Conservation (phyloP, 2,888 invertebrate genomes). For the Lepidochitona cinerea region DNA sequence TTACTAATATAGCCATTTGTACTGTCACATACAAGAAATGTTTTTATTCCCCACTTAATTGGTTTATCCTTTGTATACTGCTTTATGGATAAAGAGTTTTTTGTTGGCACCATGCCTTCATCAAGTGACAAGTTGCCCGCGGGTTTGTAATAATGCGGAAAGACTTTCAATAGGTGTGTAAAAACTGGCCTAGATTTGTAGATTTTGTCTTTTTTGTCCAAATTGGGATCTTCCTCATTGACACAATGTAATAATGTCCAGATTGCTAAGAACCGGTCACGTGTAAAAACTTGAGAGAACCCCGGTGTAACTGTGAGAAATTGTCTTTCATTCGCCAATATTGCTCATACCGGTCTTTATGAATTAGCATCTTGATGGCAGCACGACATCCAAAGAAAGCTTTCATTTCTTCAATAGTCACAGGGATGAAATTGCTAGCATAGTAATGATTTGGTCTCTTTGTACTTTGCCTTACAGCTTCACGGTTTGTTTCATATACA, state of each 20-base stretch:
- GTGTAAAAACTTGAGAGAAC: slow-evolving; percentile 19
- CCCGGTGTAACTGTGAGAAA: slow-evolving; percentile 24
- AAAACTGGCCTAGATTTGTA: slow-evolving; percentile 26
- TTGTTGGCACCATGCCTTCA: slow-evolving; percentile 25
- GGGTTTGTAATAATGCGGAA: slow-evolving; percentile 17
- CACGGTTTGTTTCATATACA: background rate
- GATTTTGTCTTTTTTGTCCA: slow-evolving; percentile 23
- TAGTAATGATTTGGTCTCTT: slow-evolving; percentile 14
- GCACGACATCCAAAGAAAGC: slow-evolving; percentile 21
- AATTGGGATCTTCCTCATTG: slow-evolving; percentile 20
- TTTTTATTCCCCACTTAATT: slow-evolving; percentile 20
- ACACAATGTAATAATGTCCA: slow-evolving; percentile 23
- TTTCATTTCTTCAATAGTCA: slow-evolving; percentile 21
- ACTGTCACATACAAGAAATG: slow-evolving; percentile 20
- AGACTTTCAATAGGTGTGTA: slow-evolving; percentile 13
- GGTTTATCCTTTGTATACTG: slow-evolving; percentile 24
- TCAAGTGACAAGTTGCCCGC: slow-evolving; percentile 18
- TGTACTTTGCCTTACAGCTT: background rate
- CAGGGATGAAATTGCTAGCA: slow-evolving; percentile 8
- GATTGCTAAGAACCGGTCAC: slow-evolving; percentile 23
- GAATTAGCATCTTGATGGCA: slow-evolving; percentile 15
- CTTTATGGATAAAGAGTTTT: slow-evolving; percentile 17
- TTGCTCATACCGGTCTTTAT: slow-evolving; percentile 18
- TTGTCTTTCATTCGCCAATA: slow-evolving; percentile 22
- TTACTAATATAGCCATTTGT: slow-evolving; percentile 15